Base-by-base conservation (phyloP, 2,113 vertebrate genomes). In the Glareola pratincola region DNA sequence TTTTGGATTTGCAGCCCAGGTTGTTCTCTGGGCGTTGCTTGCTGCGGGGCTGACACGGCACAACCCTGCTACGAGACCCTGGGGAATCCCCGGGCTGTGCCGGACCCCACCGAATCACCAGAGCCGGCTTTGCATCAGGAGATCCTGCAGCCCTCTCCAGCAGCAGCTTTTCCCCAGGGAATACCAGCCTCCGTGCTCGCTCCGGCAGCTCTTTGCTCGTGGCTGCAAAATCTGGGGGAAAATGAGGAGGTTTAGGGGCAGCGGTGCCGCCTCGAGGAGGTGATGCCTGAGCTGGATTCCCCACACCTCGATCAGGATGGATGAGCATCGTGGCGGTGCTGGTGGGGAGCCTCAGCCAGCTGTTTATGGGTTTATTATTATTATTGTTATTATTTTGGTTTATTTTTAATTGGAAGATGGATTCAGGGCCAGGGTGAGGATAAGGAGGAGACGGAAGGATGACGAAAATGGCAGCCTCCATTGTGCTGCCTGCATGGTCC, bases 121-220 rank as follows among this genome's bases (percentile, higher is more conserved):
- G 51, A 8, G 73, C 11, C 30, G 45, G 45, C n/a, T 64, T 11
- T 16, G 71, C 20, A 26, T 26, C 41, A 8, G 51, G 66, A 64
- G 36, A 1, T 2, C 45, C 37, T 24, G 24, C 2, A 3, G 6
- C 6, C 54, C n/a, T 6, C 63, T 51, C 59, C 8, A 2, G 32
- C 10, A 15, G 36, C 4, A 1, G 9, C 36, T n/a, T n/a, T 78
- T 23, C 29, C 50, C 10, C 0, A 2, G 12, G 81, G 45, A 63
- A 36, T 5, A 0, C 6, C 41, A 2, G 12, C 6, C 41, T 29
- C 27, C 1, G 1, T 37, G 76, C 45, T 27, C 1, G 2, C 4
- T 68, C 37, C 73, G 36, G 57, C 57, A 12, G 41, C 66, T 7
- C 20, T 48, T 39, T 19, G 56, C 76, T 91, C 9, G 0, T 6